A percentile compares a stretch with the other conserved stretches of the same genome.
Conservation (phyloP, 2,888 invertebrate genomes). For the Aspidiotus destructor region DNA sequence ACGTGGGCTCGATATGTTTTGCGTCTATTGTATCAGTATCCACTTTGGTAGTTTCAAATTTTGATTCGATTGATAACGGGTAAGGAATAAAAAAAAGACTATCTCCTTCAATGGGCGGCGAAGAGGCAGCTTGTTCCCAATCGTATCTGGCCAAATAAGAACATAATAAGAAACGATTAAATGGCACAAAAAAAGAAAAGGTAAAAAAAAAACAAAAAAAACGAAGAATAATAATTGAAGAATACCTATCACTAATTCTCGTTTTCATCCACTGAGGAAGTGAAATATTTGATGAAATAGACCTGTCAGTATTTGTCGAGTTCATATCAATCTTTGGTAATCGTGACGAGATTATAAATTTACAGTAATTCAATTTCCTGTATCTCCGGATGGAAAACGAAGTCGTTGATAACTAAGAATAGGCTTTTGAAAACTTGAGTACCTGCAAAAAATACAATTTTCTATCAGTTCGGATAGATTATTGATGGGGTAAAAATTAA, state of each 20-base stretch:
- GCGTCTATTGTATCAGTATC: not conserved
- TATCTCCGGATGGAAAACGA: no score
- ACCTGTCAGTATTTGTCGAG: conserved; percentile 29
- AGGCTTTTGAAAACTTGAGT: no score
- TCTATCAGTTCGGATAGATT: no score
- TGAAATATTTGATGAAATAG: conserved; percentile 47
- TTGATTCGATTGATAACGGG: not conserved
- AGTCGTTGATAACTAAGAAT: no score
- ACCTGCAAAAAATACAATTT: no score
- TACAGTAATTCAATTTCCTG: no score
- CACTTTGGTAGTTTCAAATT: not conserved
- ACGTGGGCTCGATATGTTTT: not conserved
- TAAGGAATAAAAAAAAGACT: not conserved
- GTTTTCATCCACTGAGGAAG: conserved; percentile 67
- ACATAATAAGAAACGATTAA: no score
- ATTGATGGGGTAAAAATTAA: no score
- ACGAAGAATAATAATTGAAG: no score
- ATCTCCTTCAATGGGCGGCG: not conserved
- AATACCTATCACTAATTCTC: conserved; percentile 51
- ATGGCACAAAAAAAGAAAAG: no score
- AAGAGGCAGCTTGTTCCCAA: not conserved
- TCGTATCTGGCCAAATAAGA: not conserved
- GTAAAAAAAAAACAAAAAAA: conserved; percentile 18
- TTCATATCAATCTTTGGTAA: not conserved
- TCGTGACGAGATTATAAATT: no score